These are phyloP conservation scores for Ashinkailepas kermadecensis DNA, from an alignment of 2,888 invertebrate genomes.

Conservation along the genomic window DNA sequence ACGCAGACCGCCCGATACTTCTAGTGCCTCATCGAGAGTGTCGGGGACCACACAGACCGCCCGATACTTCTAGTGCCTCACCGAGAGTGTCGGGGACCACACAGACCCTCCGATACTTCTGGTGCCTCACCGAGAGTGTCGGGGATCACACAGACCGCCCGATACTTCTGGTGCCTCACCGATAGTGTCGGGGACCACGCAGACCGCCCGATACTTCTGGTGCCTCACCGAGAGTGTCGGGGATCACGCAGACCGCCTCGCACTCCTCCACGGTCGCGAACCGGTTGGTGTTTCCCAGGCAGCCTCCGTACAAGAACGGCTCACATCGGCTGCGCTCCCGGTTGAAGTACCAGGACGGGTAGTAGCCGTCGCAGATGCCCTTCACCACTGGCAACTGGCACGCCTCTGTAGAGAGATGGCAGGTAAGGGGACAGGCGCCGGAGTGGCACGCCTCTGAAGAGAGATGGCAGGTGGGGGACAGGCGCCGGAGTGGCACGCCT, in stretches of 20 bases:
- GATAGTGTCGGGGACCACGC: background rate
- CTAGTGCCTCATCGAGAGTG: background rate
- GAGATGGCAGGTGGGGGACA: no score
- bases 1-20: constrained; percentile 16
- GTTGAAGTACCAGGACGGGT: constrained; percentile 78
- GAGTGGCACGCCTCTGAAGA: no score
- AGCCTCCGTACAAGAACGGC: constrained; percentile 83
- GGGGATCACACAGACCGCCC: no score
- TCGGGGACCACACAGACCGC: constrained; percentile 54
- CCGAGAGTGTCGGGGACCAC: no score
- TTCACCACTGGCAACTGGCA: constrained; percentile 71
- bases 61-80: constrained; percentile 60
- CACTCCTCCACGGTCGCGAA: constrained; percentile 73
- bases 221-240: background rate
- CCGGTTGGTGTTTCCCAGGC: constrained; percentile 83
- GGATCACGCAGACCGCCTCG: constrained; percentile 58
- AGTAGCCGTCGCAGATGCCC: constrained; percentile 72
- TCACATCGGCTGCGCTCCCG: constrained; percentile 63
- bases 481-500: no score
- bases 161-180: no score
- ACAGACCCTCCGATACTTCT: no score
- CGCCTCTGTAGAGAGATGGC: constrained; percentile 49
- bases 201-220: background rate
- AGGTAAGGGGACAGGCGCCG: no score
- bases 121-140: no score